Evolutionary conservation across 2,888 invertebrate genomes (phyloP).

Genomic region (Lasius fuliginosus): DNA sequence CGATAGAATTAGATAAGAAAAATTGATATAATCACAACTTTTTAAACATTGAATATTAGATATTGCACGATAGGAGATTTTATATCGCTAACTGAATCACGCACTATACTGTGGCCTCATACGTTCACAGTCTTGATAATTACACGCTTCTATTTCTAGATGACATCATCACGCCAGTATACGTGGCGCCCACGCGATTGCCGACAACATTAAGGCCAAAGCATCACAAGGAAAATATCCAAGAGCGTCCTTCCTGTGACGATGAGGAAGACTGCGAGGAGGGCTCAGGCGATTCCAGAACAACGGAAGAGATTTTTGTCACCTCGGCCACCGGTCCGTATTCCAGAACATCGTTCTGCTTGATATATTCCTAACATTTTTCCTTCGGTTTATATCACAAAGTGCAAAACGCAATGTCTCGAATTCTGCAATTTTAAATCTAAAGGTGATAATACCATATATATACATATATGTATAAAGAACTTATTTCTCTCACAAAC

Average conservation of each 20-base stretch:
- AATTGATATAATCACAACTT: background rate
- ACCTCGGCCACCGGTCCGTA: conserved; percentile 85
- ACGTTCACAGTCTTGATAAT: background rate
- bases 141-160: conserved; percentile 86
- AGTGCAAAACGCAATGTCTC: background rate
- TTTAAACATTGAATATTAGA: background rate
- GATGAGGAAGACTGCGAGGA: conserved; percentile 95
- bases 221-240: conserved; percentile 79
- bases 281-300: conserved; percentile 92
- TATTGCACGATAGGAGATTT: background rate
- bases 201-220: conserved; percentile 85
- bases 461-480: background rate
- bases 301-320: conserved; percentile 87
- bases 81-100: background rate
- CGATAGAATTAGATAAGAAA: background rate
- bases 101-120: background rate
- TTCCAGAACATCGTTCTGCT: conserved; percentile 30
- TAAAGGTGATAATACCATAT: background rate
- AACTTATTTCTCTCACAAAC: conserved; percentile 2
- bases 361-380: background rate
- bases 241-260: conserved; percentile 88
- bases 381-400: background rate
- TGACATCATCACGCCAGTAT: conserved; percentile 97
- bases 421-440: background rate
- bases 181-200: conserved; percentile 93